These are phyloP conservation scores for Muscina levida DNA, from an alignment of 2,888 invertebrate species.

Conservation along the genomic window DNA sequence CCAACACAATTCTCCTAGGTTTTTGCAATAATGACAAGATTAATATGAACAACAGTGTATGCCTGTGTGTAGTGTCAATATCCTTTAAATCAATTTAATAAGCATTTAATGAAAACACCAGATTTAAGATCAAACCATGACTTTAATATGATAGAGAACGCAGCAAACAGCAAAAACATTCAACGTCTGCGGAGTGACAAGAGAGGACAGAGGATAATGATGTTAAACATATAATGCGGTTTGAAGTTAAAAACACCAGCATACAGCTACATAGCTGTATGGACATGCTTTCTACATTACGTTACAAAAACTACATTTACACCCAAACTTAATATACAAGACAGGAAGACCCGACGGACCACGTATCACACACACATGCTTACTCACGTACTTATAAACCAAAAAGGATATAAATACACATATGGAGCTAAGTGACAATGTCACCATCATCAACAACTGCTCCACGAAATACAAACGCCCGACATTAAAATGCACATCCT, in stretches of 20 bases:
- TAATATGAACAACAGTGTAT: too few relatives aligned
- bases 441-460: background rate
- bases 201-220: background rate
- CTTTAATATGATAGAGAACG: background rate
- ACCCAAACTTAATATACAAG: slow-evolving; percentile 20
- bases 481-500: slow-evolving; percentile 3
- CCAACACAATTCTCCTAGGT: too few relatives aligned
- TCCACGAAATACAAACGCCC: background rate
- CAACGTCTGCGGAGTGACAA: background rate
- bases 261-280: background rate
- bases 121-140: background rate
- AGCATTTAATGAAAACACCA: background rate
- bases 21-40: too few relatives aligned
- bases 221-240: slow-evolving; percentile 19
- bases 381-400: background rate
- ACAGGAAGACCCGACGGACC: too few relatives aligned
- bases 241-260: slow-evolving; percentile 28
- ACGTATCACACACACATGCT: background rate
- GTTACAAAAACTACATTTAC: background rate
- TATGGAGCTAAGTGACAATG: background rate
- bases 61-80: too few relatives aligned
- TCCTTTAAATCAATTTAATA: too few relatives aligned
- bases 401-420: slow-evolving; percentile 13
- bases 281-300: background rate
- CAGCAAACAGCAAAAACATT: background rate